Evolutionary conservation across 1,140 invertebrate genomes (phyloP), one percentile per base, ranked within the genome.

Genomic region (Neodiprion fabricii): DNA sequence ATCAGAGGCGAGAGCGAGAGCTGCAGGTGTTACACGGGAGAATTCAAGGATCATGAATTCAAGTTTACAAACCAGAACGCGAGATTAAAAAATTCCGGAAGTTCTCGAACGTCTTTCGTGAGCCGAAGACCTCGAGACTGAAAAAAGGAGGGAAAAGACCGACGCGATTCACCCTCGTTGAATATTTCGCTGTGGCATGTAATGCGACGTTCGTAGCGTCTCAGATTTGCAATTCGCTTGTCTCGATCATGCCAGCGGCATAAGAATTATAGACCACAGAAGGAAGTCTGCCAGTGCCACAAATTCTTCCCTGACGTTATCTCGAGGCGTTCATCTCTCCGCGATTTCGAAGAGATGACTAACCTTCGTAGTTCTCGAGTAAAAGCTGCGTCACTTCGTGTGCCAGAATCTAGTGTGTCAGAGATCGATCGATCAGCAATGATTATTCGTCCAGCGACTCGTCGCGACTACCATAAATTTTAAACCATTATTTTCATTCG

Each of bases 301-400:
- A 61, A 61, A 61, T 14, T 61, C 53, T 61, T 61, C 53, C n/a
- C 53, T 61, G 53, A 61, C 53, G n/a, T 61, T 61, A 61, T 61
- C 53, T 61, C 11, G 11, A 17, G n/a, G 53, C 53, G 11, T 12
- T 12, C 5, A 61, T 61, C 53, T 61, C 53, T 12, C 53, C 11
- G 53, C 53, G 53, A 61, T 61, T 61, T 9, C 53, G 11, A 61
- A 61, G 53, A 61, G 53, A 61, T 61, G 53, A 61, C 53, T 61
- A 61, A 7, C 8, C 53, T 61, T 61, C 53, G 28, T 40, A 40
- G 5, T 40, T 40, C 28, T 40, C 28, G 28, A 40, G 28, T 40
- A 40, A 1, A 12, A 17, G n/a, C 53, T 61, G 53, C 53, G 53
- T 61, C 53, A 61, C 53, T 17, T 14, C 4, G 3, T 17, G n/a